Evolutionary conservation across 2,797 vertebrate species (phyloP).

Genomic region (Adrianichthys oophorus): DNA sequence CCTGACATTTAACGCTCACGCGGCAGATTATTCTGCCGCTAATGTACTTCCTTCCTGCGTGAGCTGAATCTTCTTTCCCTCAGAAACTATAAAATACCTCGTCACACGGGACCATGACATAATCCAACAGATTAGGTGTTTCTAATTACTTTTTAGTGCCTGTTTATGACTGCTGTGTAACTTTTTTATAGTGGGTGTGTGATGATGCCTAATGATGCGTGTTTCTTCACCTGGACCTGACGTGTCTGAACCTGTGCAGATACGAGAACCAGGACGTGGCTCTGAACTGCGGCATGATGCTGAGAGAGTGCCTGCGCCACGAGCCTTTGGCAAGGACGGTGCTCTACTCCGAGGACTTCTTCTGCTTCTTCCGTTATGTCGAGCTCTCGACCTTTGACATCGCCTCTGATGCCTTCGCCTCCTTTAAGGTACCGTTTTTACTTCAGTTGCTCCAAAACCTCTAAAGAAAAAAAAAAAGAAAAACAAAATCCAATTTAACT

Average conservation of each 20-base stretch:
- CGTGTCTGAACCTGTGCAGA: constrained; percentile 56
- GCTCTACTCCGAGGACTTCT: constrained; percentile 82
- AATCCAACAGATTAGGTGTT: not conserved
- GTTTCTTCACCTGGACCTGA: constrained; percentile 6
- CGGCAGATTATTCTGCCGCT: not conserved
- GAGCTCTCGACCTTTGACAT: constrained; percentile 85
- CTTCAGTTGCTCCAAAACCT: not conserved
- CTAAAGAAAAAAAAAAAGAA: too few species aligned
- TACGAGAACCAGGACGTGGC: constrained; percentile 83
- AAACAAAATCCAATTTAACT: constrained; percentile 4
- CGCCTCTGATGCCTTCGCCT: constrained; percentile 83
- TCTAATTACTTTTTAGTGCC: not conserved
- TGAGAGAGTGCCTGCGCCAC: constrained; percentile 82
- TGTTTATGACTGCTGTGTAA: not conserved
- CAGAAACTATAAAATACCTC: not conserved
- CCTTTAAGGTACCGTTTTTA: constrained; percentile 76
- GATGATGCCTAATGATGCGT: not conserved
- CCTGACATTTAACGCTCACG: constrained; percentile 12
- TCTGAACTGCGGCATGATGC: constrained; percentile 85
- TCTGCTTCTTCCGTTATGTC: constrained; percentile 81
- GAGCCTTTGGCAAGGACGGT: constrained; percentile 80
- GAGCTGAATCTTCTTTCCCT: not conserved
- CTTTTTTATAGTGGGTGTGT: not conserved
- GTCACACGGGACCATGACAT: not conserved
- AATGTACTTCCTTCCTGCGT: not conserved